These are phyloP conservation scores for Trissonchulus latispiculum DNA, from an alignment of 2,888 invertebrate genomes.

Conservation along the genomic window DNA sequence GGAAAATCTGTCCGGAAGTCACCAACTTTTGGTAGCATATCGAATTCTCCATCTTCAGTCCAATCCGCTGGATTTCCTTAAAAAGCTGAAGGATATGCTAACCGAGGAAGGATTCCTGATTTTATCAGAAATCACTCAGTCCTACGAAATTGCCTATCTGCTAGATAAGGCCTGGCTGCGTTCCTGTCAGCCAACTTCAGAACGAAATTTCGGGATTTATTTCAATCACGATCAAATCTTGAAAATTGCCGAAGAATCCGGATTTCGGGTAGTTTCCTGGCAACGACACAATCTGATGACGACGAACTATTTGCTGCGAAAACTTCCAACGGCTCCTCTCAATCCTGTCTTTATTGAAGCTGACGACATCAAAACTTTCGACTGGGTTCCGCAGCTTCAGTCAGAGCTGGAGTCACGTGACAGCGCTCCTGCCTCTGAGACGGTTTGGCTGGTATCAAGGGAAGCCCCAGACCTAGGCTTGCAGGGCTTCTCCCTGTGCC, in stretches of 20 bases:
- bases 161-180: background rate
- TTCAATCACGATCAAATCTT: slow-evolving; percentile 33
- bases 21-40: slow-evolving; percentile 38
- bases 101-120: slow-evolving; percentile 47
- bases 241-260: slow-evolving; percentile 34
- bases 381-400: slow-evolving; percentile 53
- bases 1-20: slow-evolving; percentile 36
- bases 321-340: background rate
- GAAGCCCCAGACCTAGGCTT: slow-evolving; percentile 63
- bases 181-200: too few species aligned
- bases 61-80: background rate
- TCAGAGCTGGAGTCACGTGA: slow-evolving; percentile 61
- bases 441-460: slow-evolving; percentile 47
- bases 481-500: slow-evolving; percentile 77
- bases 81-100: slow-evolving; percentile 26
- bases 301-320: slow-evolving; percentile 7
- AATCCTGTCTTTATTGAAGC: slow-evolving; percentile 61
- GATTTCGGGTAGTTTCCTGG: slow-evolving; percentile 32
- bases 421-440: slow-evolving; percentile 47
- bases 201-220: too few species aligned
- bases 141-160: slow-evolving; percentile 32
- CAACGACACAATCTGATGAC: background rate
- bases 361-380: slow-evolving; percentile 52
- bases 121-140: slow-evolving; percentile 45
- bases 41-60: slow-evolving; percentile 30